A percentile compares a stretch with the other conserved stretches of the same genome.
Evolutionary conservation across 2,113 vertebrate species (phyloP).

Genomic region (Elgaria multicarinata): DNA sequence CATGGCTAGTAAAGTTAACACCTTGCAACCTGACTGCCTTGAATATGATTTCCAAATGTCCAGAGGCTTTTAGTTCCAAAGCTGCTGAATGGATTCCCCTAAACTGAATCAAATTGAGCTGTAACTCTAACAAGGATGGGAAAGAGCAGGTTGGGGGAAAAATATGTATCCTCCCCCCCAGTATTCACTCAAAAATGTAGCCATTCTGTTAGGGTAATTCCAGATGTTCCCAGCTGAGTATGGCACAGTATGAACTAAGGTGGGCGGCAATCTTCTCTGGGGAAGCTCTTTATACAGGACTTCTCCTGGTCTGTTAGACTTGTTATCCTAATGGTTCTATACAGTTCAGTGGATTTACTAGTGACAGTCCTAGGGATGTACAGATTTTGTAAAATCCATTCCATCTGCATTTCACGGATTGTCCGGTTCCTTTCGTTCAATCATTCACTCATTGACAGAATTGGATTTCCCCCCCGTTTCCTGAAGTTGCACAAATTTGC

Average conservation of each 20-base stretch:
- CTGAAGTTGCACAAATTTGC: no score
- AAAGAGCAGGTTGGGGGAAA: constrained; percentile 29
- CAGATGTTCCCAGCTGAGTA: background rate
- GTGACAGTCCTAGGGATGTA: no score
- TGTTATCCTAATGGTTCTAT: background rate
- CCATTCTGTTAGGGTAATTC: background rate
- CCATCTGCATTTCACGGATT: no score
- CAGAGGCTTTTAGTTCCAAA: constrained; percentile 12
- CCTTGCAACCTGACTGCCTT: background rate
- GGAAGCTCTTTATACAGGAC: background rate
- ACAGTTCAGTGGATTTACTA: background rate
- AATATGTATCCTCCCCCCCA: background rate
- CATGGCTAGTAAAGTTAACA: constrained; percentile 40
- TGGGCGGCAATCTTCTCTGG: background rate
- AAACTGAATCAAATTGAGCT: constrained; percentile 36
- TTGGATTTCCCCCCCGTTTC: no score
- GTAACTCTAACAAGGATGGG: constrained; percentile 10
- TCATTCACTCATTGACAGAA: no score
- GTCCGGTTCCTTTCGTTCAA: no score
- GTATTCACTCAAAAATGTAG: constrained; percentile 7
- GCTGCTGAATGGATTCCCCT: background rate
- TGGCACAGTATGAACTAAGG: background rate
- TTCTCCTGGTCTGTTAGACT: background rate
- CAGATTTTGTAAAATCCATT: no score
- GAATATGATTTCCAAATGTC: background rate